These are phyloP conservation scores for Piprites chloris DNA, from an alignment of 2,113 vertebrate species.

Conservation along the genomic window DNA sequence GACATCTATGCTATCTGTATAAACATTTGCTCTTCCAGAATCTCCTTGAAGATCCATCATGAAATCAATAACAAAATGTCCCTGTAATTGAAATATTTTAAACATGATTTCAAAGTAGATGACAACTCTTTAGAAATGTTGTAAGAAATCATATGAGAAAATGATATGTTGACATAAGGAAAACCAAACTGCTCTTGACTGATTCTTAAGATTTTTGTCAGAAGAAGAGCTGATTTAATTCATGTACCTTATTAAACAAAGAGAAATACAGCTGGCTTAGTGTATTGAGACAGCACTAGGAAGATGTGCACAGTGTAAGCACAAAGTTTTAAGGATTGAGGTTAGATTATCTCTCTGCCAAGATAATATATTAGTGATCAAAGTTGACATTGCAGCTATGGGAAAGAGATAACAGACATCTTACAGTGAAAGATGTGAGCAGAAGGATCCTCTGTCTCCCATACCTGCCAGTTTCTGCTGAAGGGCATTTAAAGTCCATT, in stretches of 20 bases:
- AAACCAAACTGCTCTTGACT: not conserved
- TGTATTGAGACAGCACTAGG: not conserved
- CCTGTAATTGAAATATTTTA: not conserved
- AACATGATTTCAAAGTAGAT: not conserved
- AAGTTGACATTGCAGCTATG: slow-evolving; percentile 59
- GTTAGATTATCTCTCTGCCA: slow-evolving; percentile 57
- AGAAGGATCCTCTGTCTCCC: not conserved
- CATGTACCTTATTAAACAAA: not conserved
- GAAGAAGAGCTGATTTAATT: not conserved
- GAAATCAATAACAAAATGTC: not conserved
- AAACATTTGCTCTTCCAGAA: not conserved
- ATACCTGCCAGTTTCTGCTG: slow-evolving; percentile 17
- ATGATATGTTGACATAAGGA: not conserved
- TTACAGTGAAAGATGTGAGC: slow-evolving; percentile 47
- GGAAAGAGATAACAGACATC: slow-evolving; percentile 54
- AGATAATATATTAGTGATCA: slow-evolving; percentile 53
- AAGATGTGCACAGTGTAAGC: slow-evolving; percentile 18
- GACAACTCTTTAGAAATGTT: not conserved
- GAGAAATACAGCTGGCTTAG: not conserved
- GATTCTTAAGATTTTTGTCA: not conserved
- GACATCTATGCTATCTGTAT: not conserved
- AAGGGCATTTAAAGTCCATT: slow-evolving; percentile 61
- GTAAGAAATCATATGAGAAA: not conserved
- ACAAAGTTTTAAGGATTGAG: slow-evolving; percentile 35
- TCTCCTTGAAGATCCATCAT: not conserved